phyloP scores from a whole-genome alignment of 2,888 invertebrate genomes.

The Harmothoe impar region DNA sequence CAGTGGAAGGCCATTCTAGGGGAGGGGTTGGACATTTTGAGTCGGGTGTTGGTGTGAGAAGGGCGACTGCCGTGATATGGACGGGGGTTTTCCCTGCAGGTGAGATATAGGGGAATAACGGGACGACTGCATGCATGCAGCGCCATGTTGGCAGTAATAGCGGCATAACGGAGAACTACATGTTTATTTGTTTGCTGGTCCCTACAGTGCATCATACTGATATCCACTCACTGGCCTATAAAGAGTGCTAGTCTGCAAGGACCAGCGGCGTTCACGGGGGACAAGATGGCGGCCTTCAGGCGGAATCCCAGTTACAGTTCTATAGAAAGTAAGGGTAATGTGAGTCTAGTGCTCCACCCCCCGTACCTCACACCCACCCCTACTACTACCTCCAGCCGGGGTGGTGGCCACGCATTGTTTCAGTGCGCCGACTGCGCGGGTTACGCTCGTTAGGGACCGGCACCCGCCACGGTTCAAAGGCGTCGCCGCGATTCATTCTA shows the following conservation, averaged over 20 bases:
- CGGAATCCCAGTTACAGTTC: too few relatives aligned
- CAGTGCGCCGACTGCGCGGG: constrained; percentile 32
- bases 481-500: constrained; percentile 35
- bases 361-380: not conserved
- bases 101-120: not conserved
- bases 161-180: too few relatives aligned
- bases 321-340: not conserved
- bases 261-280: too few relatives aligned
- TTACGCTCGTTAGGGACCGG: constrained; percentile 37
- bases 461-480: constrained; percentile 54
- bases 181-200: too few relatives aligned
- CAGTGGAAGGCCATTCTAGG: not conserved
- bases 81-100: not conserved
- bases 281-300: too few relatives aligned
- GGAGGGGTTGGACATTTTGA: not conserved
- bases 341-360: not conserved
- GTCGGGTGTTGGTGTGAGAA: not conserved
- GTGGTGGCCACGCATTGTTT: constrained; percentile 21
- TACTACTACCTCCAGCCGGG: not conserved
- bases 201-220: too few relatives aligned
- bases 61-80: not conserved
- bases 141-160: too few relatives aligned
- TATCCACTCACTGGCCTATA: too few relatives aligned
- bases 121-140: too few relatives aligned
- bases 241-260: too few relatives aligned